Evolutionary conservation across 2,888 invertebrate genomes (phyloP).

Genomic region (Galerucella pusilla): DNA sequence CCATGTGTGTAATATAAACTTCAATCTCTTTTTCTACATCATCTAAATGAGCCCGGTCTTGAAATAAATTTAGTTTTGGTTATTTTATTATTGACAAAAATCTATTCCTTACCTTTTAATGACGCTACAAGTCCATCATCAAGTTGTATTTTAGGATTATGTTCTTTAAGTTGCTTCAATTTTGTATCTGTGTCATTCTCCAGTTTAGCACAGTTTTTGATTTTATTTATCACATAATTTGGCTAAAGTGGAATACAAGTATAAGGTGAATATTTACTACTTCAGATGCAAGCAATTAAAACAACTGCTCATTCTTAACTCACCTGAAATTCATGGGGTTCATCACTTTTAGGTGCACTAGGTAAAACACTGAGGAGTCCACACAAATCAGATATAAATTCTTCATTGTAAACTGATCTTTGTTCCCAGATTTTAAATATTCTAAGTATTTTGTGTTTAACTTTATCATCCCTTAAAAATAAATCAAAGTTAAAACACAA

Average conservation of each 20-base stretch:
- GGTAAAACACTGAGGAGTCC: conserved; percentile 85
- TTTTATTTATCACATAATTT: conserved; percentile 77
- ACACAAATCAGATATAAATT: conserved; percentile 87
- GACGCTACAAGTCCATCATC: conserved; percentile 84
- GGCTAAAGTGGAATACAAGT: conserved; percentile 67
- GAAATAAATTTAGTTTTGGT: conserved; percentile 41
- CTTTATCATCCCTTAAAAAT: conserved; percentile 82
- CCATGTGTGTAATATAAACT: conserved; percentile 81
- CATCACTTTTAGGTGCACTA: conserved; percentile 74
- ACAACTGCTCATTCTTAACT: not conserved
- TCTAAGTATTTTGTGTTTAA: conserved; percentile 85
- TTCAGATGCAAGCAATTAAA: no score
- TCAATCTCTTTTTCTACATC: conserved; percentile 90
- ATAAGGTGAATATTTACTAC: not conserved
- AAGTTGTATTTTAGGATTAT: conserved; percentile 71
- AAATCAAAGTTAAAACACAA: conserved; percentile 8
- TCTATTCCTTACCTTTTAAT: conserved; percentile 75
- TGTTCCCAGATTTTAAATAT: conserved; percentile 98
- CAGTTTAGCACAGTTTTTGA: conserved; percentile 78
- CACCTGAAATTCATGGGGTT: conserved; percentile 82
- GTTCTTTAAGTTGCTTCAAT: conserved; percentile 75
- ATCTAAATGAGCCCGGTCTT: conserved; percentile 86
- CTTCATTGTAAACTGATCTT: conserved; percentile 88
- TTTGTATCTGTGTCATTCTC: conserved; percentile 80
- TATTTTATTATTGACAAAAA: not conserved